phyloP scores from a whole-genome alignment of 2,888 invertebrate species.

The Celastrina argiolus region DNA sequence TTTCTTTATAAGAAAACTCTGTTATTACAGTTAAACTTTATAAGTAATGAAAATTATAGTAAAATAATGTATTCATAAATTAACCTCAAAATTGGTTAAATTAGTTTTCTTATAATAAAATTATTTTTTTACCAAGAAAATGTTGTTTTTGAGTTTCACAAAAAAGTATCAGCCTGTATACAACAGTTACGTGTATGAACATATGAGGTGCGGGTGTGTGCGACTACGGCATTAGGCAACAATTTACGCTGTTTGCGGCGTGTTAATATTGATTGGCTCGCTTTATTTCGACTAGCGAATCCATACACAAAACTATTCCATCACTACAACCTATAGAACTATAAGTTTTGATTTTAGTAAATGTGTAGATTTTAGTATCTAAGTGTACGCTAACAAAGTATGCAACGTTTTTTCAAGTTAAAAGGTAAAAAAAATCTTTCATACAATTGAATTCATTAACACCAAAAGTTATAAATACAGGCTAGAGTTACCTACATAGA shows the following conservation, averaged over 20 bases:
- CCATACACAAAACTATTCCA: slow-evolving; percentile 63
- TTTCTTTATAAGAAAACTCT: neutral
- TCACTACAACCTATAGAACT: slow-evolving; percentile 34
- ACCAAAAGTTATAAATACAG: neutral
- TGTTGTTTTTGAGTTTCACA: neutral
- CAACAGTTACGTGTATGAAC: slow-evolving; percentile 47
- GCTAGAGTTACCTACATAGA: slow-evolving; percentile 3
- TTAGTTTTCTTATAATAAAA: too few relatives aligned
- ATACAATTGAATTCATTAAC: neutral
- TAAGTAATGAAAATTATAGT: neutral
- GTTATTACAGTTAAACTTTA: neutral
- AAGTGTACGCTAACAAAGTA: too few relatives aligned
- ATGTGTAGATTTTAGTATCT: neutral
- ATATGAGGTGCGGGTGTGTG: slow-evolving; percentile 49
- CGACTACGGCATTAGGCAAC: slow-evolving; percentile 75
- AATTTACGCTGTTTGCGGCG: slow-evolving; percentile 78
- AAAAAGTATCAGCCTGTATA: slow-evolving; percentile 54
- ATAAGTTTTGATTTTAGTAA: slow-evolving; percentile 7
- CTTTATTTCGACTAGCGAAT: slow-evolving; percentile 76
- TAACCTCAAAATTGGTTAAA: too few relatives aligned
- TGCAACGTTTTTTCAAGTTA: too few relatives aligned
- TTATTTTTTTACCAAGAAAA: too few relatives aligned
- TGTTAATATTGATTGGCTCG: slow-evolving; percentile 79
- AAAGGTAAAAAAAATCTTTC: too few relatives aligned
- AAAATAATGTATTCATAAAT: too few relatives aligned